Conservation (phyloP, 2,888 invertebrate genomes). For the Drosophila diplacantha region DNA sequence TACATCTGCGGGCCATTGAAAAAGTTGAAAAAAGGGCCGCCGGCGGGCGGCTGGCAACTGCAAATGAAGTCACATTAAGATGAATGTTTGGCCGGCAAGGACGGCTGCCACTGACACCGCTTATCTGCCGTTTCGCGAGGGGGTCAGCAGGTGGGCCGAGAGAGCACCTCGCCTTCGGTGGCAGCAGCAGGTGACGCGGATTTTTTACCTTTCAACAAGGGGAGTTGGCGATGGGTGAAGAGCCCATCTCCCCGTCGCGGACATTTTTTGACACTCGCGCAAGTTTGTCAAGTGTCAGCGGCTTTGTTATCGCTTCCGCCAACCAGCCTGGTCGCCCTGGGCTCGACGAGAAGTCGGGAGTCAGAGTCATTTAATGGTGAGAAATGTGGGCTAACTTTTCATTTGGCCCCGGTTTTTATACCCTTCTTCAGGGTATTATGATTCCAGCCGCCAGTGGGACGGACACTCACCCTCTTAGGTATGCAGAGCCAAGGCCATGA, state of each 20-base stretch:
- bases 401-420: slow-evolving; percentile 31
- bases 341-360: slow-evolving; percentile 32
- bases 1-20: slow-evolving; percentile 26
- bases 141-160: slow-evolving; percentile 55
- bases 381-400: slow-evolving; percentile 62
- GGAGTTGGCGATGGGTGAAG: not conserved
- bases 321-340: slow-evolving; percentile 39
- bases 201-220: slow-evolving; percentile 8
- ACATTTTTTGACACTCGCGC: slow-evolving; percentile 41
- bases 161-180: slow-evolving; percentile 24
- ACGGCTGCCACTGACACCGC: slow-evolving; percentile 40
- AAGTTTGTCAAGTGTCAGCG: slow-evolving; percentile 74
- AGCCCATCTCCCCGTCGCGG: slow-evolving; percentile 17
- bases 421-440: slow-evolving; percentile 28
- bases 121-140: slow-evolving; percentile 43
- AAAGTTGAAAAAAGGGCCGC: slow-evolving; percentile 11
- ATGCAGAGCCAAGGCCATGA: slow-evolving; percentile 6
- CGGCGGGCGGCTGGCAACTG: slow-evolving; percentile 11
- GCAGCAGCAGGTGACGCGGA: slow-evolving; percentile 47
- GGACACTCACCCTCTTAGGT: not conserved
- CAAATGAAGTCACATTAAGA: slow-evolving; percentile 63
- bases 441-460: not conserved
- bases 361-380: slow-evolving; percentile 50
- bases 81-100: slow-evolving; percentile 44
- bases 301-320: slow-evolving; percentile 73